Evolutionary conservation across 2,797 vertebrate genomes (phyloP).

Genomic region (Sorex maritimensis): DNA sequence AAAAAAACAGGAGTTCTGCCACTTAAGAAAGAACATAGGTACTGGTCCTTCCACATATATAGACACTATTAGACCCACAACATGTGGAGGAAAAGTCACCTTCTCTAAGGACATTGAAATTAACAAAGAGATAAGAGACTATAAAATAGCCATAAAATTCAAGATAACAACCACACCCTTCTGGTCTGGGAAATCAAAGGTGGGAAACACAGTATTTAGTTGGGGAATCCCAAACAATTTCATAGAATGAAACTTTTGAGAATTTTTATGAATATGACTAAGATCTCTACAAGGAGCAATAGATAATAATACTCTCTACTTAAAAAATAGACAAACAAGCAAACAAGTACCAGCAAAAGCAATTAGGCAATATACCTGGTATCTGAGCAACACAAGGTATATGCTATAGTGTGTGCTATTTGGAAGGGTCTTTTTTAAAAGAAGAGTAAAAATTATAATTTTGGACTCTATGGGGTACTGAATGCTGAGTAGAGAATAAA

Average conservation of each 20-base stretch:
- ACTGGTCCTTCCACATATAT: neutral
- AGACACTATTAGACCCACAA: neutral
- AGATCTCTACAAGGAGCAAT: neutral
- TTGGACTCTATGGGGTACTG: neutral
- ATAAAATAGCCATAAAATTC: neutral
- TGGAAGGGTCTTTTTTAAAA: neutral
- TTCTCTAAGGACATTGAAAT: conserved; percentile 12
- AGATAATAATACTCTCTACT: neutral
- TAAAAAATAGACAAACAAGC: neutral
- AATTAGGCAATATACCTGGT: neutral
- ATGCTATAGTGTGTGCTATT: neutral
- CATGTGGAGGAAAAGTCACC: conserved; percentile 31
- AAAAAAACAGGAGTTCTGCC: conserved; percentile 12
- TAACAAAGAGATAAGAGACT: neutral
- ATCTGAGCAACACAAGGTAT: neutral
- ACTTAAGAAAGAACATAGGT: conserved; percentile 53
- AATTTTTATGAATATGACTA: conserved; percentile 17
- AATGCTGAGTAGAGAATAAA: conserved; percentile 39
- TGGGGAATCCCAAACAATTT: neutral
- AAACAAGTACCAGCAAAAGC: neutral
- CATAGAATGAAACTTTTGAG: conserved; percentile 28
- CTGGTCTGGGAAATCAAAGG: conserved; percentile 13
- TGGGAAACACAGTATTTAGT: neutral
- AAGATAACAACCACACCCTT: no score
- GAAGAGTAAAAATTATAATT: neutral